Evolutionary conservation across 2,797 vertebrate species (phyloP).

Genomic region (Sus cebifrons): DNA sequence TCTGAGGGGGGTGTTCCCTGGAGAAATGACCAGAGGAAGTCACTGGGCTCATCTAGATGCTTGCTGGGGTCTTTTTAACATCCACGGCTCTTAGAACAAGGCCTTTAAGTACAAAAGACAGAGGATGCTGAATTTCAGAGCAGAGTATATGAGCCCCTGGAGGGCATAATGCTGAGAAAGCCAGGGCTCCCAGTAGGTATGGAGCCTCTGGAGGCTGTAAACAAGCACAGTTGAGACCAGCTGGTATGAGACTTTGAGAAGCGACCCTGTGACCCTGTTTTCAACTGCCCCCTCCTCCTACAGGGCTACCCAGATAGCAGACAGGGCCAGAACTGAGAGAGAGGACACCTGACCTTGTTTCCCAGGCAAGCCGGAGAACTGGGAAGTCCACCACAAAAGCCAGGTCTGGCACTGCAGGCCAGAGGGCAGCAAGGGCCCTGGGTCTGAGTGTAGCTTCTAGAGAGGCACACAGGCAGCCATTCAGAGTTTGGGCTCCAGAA

Average conservation of each 20-base stretch:
- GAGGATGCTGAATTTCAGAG: not conserved
- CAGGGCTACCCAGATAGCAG: not conserved
- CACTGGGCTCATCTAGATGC: not conserved
- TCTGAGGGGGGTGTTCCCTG: not conserved
- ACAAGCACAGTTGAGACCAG: not conserved
- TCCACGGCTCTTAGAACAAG: not conserved
- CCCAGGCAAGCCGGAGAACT: not conserved
- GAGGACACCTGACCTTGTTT: not conserved
- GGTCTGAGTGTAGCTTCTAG: not conserved
- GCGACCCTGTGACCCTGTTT: no score
- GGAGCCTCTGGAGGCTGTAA: not conserved
- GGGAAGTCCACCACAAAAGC: not conserved
- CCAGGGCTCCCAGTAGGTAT: no score
- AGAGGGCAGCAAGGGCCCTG: not conserved
- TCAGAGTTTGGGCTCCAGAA: not conserved
- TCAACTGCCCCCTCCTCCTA: no score
- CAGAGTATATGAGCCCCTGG: not conserved
- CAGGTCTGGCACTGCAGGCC: not conserved
- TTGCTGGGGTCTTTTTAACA: not conserved
- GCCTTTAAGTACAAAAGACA: not conserved
- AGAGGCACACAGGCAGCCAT: not conserved
- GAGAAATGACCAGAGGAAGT: not conserved
- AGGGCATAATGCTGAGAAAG: not conserved
- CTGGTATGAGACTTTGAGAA: not conserved
- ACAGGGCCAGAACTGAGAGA: not conserved